Conservation (phyloP, 2,888 invertebrate genomes). For the Dryobota labecula region DNA sequence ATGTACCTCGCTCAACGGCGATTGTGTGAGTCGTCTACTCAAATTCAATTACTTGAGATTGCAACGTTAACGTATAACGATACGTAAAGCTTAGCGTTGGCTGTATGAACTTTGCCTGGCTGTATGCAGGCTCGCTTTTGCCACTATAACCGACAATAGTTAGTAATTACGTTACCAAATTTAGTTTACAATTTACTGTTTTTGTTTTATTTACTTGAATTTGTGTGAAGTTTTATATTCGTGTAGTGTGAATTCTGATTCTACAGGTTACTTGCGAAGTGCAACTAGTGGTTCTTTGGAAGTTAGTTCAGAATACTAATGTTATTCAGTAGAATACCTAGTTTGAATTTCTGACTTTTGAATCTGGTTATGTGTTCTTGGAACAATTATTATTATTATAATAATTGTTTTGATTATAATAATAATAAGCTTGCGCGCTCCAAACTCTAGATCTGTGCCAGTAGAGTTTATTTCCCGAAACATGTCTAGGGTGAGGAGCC, state of each 20-base stretch:
- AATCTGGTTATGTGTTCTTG: neutral
- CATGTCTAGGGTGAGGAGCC: too few relatives aligned
- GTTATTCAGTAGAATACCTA: neutral
- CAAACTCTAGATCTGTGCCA: too few relatives aligned
- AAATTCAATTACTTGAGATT: slow-evolving; percentile 62
- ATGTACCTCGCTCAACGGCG: slow-evolving; percentile 46
- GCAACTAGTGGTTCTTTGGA: slow-evolving; percentile 14
- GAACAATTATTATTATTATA: too few relatives aligned
- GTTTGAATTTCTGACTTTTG: neutral
- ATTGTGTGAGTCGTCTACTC: slow-evolving; percentile 52
- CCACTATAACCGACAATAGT: neutral
- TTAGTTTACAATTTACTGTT: slow-evolving; percentile 9
- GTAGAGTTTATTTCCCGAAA: too few relatives aligned
- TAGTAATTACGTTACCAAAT: slow-evolving; percentile 21
- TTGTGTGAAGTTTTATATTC: slow-evolving; percentile 5
- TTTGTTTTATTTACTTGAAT: slow-evolving; percentile 6
- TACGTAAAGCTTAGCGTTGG: slow-evolving; percentile 15
- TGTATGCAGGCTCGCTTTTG: neutral
- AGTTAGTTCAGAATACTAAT: slow-evolving; percentile 27
- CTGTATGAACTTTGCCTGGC: slow-evolving; percentile 2
- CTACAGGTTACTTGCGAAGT: slow-evolving; percentile 20
- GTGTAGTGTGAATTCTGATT: slow-evolving; percentile 20
- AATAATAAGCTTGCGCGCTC: too few relatives aligned
- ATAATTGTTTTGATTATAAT: too few relatives aligned
- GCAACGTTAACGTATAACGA: slow-evolving; percentile 38